Evolutionary conservation across 2,113 vertebrate genomes (phyloP).

Genomic region (Hoplias malabaricus): DNA sequence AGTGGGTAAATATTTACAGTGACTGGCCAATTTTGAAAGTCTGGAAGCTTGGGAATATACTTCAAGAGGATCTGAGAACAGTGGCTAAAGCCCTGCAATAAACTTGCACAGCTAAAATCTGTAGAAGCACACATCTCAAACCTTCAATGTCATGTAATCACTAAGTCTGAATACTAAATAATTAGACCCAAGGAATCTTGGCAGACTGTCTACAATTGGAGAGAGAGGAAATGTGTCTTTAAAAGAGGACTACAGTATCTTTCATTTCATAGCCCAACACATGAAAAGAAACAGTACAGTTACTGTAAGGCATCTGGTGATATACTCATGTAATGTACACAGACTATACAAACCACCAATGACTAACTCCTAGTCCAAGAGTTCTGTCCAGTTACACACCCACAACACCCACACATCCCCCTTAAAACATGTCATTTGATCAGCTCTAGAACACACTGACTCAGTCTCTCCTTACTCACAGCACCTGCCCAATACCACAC

Average conservation of each 20-base stretch:
- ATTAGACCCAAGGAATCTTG: no score
- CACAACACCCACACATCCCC: slow-evolving; percentile 29
- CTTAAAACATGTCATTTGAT: slow-evolving; percentile 14
- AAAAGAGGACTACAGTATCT: no score
- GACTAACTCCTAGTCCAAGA: neutral
- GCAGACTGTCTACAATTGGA: no score
- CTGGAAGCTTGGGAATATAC: neutral
- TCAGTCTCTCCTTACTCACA: slow-evolving; percentile 1
- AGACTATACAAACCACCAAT: neutral
- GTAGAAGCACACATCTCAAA: no score
- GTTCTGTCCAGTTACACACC: slow-evolving; percentile 11
- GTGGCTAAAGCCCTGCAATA: neutral
- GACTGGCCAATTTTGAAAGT: neutral
- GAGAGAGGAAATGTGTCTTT: neutral
- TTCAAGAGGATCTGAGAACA: no score
- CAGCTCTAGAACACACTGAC: neutral
- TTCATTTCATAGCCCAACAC: no score
- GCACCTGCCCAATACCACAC: neutral
- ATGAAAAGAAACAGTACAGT: no score
- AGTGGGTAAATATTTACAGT: neutral
- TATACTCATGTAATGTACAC: neutral
- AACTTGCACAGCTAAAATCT: no score
- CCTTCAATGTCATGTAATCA: no score
- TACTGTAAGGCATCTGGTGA: no score
- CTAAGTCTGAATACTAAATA: no score